Percentiles rank a stretch among this genome's conserved stretches.
These are phyloP conservation scores for Hepsetus odoe DNA, from an alignment of 2,113 vertebrate genomes.

Conservation along the genomic window DNA sequence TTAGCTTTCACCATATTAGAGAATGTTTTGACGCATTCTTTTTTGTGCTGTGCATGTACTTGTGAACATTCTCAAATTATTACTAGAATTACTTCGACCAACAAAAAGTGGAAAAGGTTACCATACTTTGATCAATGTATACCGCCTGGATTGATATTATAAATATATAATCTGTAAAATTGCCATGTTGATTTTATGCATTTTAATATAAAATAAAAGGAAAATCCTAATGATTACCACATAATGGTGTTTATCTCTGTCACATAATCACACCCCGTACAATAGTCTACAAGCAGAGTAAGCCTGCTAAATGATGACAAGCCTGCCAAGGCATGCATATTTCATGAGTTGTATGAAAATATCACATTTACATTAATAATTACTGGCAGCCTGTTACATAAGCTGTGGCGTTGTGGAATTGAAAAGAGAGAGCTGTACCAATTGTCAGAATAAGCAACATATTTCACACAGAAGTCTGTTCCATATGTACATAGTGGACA, in stretches of 20 bases:
- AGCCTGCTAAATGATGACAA: conserved; percentile 59
- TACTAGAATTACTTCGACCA: too few relatives aligned
- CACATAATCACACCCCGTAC: conserved; percentile 26
- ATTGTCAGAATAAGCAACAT: neutral
- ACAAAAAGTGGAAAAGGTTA: too few relatives aligned
- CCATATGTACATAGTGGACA: neutral
- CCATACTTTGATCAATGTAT: too few relatives aligned
- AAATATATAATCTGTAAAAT: neutral
- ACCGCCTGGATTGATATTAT: too few relatives aligned
- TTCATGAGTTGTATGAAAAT: conserved; percentile 67
- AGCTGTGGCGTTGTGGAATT: conserved; percentile 15
- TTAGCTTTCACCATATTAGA: too few relatives aligned
- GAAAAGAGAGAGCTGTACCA: neutral
- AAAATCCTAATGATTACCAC: too few relatives aligned
- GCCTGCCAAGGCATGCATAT: conserved; percentile 61
- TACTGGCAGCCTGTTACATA: conserved; percentile 40
- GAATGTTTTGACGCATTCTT: too few relatives aligned
- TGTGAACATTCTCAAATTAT: too few relatives aligned
- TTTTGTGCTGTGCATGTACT: too few relatives aligned
- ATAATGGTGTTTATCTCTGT: neutral
- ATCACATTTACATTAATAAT: conserved; percentile 72
- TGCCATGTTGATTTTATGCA: neutral
- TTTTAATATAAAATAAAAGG: too few relatives aligned
- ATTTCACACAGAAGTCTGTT: conserved; percentile 1
- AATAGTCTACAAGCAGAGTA: conserved; percentile 37